Evolutionary conservation across 37 sponge, comb jelly and placozoan genomes (phyloP).

Genomic region (Eunapius fragilis): DNA sequence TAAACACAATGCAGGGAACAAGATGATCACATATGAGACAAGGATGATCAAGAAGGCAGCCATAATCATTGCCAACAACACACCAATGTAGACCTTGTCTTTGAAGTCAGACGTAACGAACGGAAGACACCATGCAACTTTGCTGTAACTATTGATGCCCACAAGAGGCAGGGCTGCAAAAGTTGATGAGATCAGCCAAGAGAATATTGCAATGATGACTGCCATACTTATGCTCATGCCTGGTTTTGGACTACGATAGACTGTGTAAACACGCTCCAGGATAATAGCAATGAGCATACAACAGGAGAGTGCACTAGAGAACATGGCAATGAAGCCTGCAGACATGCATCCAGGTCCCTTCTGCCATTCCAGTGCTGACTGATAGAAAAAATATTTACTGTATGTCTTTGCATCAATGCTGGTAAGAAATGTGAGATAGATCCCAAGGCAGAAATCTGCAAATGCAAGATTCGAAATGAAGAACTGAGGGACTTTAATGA

Average conservation of each 20-base stretch:
- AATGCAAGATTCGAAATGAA: slow-evolving; percentile 85
- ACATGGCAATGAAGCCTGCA: slow-evolving; percentile 89
- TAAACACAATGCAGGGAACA: slow-evolving; percentile 10
- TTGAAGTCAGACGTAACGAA: slow-evolving; percentile 16
- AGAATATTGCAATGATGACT: slow-evolving; percentile 26
- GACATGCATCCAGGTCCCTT: slow-evolving; percentile 74
- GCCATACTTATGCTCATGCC: slow-evolving; percentile 19
- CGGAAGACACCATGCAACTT: slow-evolving; percentile 72
- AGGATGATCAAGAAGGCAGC: slow-evolving; percentile 58
- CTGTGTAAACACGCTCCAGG: slow-evolving; percentile 73
- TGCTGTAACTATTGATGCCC: slow-evolving; percentile 53
- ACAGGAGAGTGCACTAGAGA: slow-evolving; percentile 78
- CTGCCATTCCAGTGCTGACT: slow-evolving; percentile 85
- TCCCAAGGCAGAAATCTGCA: slow-evolving; percentile 82
- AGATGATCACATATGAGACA: slow-evolving; percentile 50
- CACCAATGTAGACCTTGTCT: slow-evolving; percentile 56
- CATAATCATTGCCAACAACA: slow-evolving; percentile 45
- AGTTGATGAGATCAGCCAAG: slow-evolving; percentile 48
- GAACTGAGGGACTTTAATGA: slow-evolving; percentile 57
- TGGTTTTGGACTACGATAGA: slow-evolving; percentile 21
- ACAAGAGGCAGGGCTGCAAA: slow-evolving; percentile 70
- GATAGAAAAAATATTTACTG: slow-evolving; percentile 71
- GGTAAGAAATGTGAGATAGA: slow-evolving; percentile 81
- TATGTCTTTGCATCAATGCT: slow-evolving; percentile 78
- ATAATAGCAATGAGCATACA: slow-evolving; percentile 77